Base-by-base conservation (phyloP, 2,113 vertebrate species). In the Clarias batrachus region DNA sequence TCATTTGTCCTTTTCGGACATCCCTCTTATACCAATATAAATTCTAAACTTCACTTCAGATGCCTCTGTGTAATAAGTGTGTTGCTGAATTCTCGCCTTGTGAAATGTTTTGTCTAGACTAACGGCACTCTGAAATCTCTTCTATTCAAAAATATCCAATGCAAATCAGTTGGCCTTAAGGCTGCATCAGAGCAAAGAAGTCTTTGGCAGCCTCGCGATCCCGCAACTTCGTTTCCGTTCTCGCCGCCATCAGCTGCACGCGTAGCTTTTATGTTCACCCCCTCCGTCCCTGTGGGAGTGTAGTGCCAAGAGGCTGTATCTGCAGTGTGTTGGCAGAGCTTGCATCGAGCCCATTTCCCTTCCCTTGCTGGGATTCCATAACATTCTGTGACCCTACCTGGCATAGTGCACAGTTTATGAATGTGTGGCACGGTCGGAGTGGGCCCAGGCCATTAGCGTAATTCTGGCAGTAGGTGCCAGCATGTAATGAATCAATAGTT, bases 401-500 rank as follows among this genome's bases (percentile, higher is more conserved):
- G 68, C 85, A 81, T n/a, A 16, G 11, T 30, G 27, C 37, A 52
- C 60, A 56, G 85, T 91, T 89, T 90, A 89, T 84, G 85, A 86
- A 79, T 33, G 11, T 68, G 86, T 68, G 81, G 76, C 30, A 27
- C 41, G 25, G 19, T 59, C 7, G 71, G 87, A 87, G 74, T 82
- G 85, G 85, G 73, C 70, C 33, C 76, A 68, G 57, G 30, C 90
- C 90, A 92, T 92, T 91, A 92, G 89, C 88, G 90, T 89, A 90
- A 91, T 91, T 90, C 87, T 68, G 85, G 85, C 25, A 63, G 73
- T 88, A 78, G 85, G 82, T 74, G 88, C 86, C 90, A 90, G 52
- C 48, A 66, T 70, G 74, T 60, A 41, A 21, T 76, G 84, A 88
- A 91, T 91, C 90, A 63, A 90, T 92, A 86, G 85, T 82, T 86